These are phyloP conservation scores for Loriculus beryllinus DNA, from an alignment of 2,797 vertebrate genomes.

Conservation along the genomic window DNA sequence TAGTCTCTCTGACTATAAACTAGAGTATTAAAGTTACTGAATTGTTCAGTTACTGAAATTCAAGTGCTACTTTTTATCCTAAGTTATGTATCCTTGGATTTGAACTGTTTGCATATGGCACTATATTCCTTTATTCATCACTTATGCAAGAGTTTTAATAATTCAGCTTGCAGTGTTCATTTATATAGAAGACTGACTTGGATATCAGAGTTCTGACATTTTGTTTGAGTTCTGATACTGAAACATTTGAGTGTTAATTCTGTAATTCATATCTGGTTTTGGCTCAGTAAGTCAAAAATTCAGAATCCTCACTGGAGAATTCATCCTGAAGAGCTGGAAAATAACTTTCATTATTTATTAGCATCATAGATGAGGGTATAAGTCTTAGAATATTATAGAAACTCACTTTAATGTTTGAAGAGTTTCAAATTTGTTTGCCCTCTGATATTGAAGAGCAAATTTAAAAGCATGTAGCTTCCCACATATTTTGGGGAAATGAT, in stretches of 20 bases:
- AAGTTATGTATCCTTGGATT: not conserved
- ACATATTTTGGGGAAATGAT: not conserved
- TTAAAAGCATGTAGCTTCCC: not conserved
- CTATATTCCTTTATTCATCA: not conserved
- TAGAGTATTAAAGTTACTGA: not conserved
- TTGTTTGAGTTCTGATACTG: not conserved
- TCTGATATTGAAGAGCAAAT: not conserved
- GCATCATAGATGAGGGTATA: rapidly evolving
- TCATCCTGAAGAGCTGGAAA: not conserved
- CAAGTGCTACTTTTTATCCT: not conserved
- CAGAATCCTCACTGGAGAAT: not conserved
- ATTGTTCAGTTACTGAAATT: not conserved
- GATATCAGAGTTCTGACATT: not conserved
- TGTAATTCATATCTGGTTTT: not conserved
- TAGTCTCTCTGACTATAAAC: not conserved
- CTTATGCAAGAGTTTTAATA: not conserved
- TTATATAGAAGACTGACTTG: not conserved
- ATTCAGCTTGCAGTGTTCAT: not conserved
- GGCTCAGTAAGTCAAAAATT: not conserved
- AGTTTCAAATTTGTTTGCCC: not conserved
- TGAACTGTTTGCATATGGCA: not conserved
- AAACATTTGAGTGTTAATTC: not conserved
- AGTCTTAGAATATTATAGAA: not conserved
- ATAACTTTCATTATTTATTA: not conserved
- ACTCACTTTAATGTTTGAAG: not conserved